Percentiles rank a stretch among this genome's conserved stretches.
Conservation (phyloP, 2,888 invertebrate genomes). For the Panzeria rudis region DNA sequence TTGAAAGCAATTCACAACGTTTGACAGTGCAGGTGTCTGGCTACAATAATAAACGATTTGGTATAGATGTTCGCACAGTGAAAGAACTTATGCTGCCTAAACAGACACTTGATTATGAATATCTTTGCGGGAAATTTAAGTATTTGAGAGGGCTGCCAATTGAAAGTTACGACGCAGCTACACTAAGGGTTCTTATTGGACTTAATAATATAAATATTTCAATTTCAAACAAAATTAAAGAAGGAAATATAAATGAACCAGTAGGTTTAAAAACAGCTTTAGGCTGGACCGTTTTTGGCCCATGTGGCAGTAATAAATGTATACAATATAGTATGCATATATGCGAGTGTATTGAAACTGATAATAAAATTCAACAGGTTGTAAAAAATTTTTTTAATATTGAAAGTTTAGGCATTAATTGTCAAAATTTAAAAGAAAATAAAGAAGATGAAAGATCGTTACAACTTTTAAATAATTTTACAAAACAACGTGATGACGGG, state of each 20-base stretch:
- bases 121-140: constrained; percentile 25
- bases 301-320: constrained; percentile 15
- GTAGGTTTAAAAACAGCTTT: constrained; percentile 1
- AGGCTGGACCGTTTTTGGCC: constrained; percentile 44
- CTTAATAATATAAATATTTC: too few relatives aligned
- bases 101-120: constrained; percentile 37
- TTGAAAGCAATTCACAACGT: too few relatives aligned
- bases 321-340: constrained; percentile 39
- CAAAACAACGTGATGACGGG: background rate
- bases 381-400: constrained; percentile 44
- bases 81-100: constrained; percentile 41
- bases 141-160: constrained; percentile 54
- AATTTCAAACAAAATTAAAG: too few relatives aligned
- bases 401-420: constrained; percentile 45
- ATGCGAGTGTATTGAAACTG: constrained; percentile 35
- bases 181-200: too few relatives aligned
- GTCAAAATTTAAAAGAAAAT: constrained; percentile 20
- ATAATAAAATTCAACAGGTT: constrained; percentile 27
- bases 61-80: constrained; percentile 41
- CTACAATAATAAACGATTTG: constrained; percentile 29
- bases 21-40: constrained; percentile 17
- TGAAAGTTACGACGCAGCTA: constrained; percentile 35
- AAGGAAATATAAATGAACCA: constrained; percentile 23
- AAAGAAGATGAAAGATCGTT: constrained; percentile 45
- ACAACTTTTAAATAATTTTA: constrained; percentile 12